These are phyloP conservation scores for Trachelipus rathkii DNA, from an alignment of 1,140 invertebrate species.

Conservation along the genomic window DNA sequence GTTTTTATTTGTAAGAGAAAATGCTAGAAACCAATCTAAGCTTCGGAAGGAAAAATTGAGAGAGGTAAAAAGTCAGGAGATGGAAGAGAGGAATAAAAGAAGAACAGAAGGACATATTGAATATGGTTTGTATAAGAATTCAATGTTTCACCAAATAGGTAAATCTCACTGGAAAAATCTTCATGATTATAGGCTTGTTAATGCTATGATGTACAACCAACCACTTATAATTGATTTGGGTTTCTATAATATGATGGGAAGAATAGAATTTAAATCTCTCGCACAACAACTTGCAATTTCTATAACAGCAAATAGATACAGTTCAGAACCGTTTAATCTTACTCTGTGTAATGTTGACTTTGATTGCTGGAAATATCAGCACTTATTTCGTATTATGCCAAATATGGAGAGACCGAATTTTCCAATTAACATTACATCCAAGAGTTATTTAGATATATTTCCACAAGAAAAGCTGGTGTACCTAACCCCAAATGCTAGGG, in stretches of 20 bases:
- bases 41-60: background rate
- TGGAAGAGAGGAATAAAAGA: constrained; percentile 49
- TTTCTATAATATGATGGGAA: constrained; percentile 71
- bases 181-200: constrained; percentile 60
- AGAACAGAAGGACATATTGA: constrained; percentile 50
- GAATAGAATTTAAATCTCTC: constrained; percentile 62
- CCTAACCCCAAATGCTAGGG: constrained; percentile 72
- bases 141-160: constrained; percentile 63
- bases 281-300: constrained; percentile 64
- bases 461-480: constrained; percentile 77
- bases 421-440: constrained; percentile 65
- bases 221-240: constrained; percentile 73
- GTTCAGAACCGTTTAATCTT: constrained; percentile 70
- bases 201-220: constrained; percentile 66
- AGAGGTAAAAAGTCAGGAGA: constrained; percentile 3
- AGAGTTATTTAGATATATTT: constrained; percentile 80
- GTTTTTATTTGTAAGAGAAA: background rate
- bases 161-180: constrained; percentile 61
- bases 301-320: constrained; percentile 59
- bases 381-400: constrained; percentile 64
- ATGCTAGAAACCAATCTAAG: background rate
- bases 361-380: constrained; percentile 55
- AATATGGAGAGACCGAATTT: constrained; percentile 60
- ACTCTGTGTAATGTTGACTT: constrained; percentile 66
- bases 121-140: constrained; percentile 61